A percentile compares a stretch with the other conserved stretches of the same genome.
Conservation (phyloP, 1,140 invertebrate genomes). For the Grapholita molesta region DNA sequence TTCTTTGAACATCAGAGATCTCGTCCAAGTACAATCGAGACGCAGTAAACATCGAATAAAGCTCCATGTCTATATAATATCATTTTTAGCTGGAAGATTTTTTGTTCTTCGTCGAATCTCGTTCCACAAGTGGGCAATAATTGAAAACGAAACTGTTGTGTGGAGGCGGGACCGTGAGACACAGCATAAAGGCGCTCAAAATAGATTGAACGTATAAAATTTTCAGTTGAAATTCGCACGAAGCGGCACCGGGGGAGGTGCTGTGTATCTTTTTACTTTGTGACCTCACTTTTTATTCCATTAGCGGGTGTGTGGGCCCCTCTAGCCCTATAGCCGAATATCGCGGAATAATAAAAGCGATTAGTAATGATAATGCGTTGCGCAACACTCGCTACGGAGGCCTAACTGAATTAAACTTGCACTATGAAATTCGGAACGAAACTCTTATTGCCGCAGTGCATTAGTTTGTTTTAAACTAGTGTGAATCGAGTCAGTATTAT, state of each 20-base stretch:
- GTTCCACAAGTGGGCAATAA: conserved; percentile 78
- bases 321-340: conserved; percentile 74
- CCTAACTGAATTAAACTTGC: conserved; percentile 69
- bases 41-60: conserved; percentile 74
- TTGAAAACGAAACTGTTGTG: conserved; percentile 75
- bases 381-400: conserved; percentile 52
- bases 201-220: conserved; percentile 78
- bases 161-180: conserved; percentile 65
- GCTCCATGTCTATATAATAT: conserved; percentile 74
- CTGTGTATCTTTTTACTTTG: conserved; percentile 77
- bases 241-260: conserved; percentile 64
- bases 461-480: conserved; percentile 37
- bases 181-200: conserved; percentile 73
- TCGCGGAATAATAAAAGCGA: conserved; percentile 76
- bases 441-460: conserved; percentile 46
- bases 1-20: conserved; percentile 71
- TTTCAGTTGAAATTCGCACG: conserved; percentile 76
- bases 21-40: conserved; percentile 66
- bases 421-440: conserved; percentile 55
- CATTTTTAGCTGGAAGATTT: conserved; percentile 60
- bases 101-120: conserved; percentile 71
- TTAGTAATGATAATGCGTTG: conserved; percentile 74
- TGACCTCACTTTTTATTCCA: conserved; percentile 78
- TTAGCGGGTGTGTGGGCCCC: conserved; percentile 71
- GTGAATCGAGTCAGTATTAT: background rate